A percentile compares a stretch with the other conserved stretches of the same genome.
Conservation (phyloP, 1,140 invertebrate genomes). For the Galendromus occidentalis region DNA sequence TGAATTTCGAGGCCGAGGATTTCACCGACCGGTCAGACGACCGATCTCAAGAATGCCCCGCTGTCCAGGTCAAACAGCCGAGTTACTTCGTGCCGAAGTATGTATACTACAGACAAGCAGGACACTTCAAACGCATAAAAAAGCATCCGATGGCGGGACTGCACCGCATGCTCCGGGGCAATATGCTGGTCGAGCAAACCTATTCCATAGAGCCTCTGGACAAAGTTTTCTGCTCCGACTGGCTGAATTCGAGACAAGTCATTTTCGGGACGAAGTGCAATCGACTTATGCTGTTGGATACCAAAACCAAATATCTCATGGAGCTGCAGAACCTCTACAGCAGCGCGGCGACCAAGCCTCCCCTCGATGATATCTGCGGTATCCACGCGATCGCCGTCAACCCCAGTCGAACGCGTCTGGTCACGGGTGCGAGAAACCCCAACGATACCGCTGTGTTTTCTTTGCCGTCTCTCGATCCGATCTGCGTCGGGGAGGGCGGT, state of each 20-base stretch:
- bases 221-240: constrained; percentile 70
- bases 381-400: constrained; percentile 85
- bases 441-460: constrained; percentile 81
- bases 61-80: no score
- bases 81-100: background rate
- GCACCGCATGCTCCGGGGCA: constrained; percentile 5
- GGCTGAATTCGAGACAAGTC: constrained; percentile 79
- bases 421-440: constrained; percentile 76
- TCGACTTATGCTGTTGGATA: constrained; percentile 62
- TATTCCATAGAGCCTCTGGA: constrained; percentile 8
- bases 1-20: background rate
- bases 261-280: constrained; percentile 93
- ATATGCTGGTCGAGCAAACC: constrained; percentile 11
- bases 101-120: background rate
- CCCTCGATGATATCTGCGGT: constrained; percentile 46
- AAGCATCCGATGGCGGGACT: background rate
- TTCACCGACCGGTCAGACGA: no score
- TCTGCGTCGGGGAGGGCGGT: constrained; percentile 74
- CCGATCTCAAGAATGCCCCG: no score
- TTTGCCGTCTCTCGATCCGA: constrained; percentile 74
- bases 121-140: background rate
- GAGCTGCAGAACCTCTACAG: constrained; percentile 54
- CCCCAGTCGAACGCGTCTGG: constrained; percentile 66
- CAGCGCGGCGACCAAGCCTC: constrained; percentile 14
- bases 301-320: constrained; percentile 50